A percentile compares a stretch with the other conserved stretches of the same genome.
Conservation (phyloP, 2,797 vertebrate genomes). For the Ptychobarbus kaznakovi region DNA sequence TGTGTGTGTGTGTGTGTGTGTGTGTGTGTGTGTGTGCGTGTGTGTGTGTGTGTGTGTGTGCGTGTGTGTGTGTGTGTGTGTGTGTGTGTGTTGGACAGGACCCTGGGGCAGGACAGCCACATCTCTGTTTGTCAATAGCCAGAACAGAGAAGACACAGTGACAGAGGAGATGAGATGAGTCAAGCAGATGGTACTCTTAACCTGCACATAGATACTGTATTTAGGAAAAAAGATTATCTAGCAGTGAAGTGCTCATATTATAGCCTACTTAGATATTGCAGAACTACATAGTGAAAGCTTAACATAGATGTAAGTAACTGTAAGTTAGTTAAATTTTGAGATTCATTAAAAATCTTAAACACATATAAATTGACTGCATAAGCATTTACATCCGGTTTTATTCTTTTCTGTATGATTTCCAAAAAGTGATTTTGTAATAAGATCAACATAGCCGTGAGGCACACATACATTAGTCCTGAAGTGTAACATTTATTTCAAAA, state of each 20-base stretch:
- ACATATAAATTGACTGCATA: neutral
- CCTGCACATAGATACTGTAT: slow-evolving; percentile 9
- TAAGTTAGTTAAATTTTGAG: neutral
- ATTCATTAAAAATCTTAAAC: neutral
- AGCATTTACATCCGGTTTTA: neutral
- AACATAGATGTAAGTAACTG: neutral
- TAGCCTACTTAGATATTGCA: neutral
- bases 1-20: too few relatives aligned
- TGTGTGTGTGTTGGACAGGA: neutral
- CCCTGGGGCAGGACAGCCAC: slow-evolving; percentile 13
- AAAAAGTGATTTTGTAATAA: neutral
- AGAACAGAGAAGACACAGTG: neutral
- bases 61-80: slow-evolving; percentile 4
- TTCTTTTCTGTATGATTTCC: neutral
- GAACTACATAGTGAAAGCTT: neutral
- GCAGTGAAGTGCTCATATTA: neutral
- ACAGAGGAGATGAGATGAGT: slow-evolving; percentile 20
- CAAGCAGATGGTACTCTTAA: slow-evolving; percentile 22
- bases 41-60: neutral
- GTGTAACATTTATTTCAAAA: neutral
- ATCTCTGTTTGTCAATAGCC: slow-evolving; percentile 31
- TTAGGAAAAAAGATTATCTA: neutral
- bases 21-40: too few relatives aligned
- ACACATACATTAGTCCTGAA: neutral
- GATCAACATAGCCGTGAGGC: neutral